Evolutionary conservation across 2,113 vertebrate species (phyloP).

Genomic region (Chiloscyllium plagiosum): DNA sequence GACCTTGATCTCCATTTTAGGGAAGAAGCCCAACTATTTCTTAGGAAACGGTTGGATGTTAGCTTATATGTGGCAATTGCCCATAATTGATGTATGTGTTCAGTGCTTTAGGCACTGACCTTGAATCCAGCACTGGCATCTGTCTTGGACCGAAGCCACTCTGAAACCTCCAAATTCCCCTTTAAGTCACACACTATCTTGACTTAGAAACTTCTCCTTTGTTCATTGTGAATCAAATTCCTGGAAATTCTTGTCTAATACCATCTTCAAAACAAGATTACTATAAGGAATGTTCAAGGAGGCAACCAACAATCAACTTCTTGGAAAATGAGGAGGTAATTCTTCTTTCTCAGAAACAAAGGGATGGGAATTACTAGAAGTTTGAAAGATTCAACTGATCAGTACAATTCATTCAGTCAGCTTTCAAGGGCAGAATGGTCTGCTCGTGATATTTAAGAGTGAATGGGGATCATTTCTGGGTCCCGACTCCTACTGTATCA

Average conservation of each 20-base stretch:
- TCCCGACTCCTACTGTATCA: too few relatives aligned
- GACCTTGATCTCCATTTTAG: background rate
- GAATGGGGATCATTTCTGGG: too few relatives aligned
- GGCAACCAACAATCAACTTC: background rate
- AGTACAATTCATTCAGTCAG: background rate
- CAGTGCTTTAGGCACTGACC: background rate
- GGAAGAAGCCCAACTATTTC: background rate
- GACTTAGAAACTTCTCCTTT: background rate
- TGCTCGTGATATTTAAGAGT: too few relatives aligned
- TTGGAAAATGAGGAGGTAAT: background rate
- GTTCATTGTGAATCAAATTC: background rate
- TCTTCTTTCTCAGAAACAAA: background rate
- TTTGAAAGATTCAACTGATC: background rate
- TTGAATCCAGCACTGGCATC: background rate
- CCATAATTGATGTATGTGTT: background rate
- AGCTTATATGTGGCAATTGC: background rate
- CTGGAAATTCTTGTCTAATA: background rate
- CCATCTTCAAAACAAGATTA: background rate
- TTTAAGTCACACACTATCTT: background rate
- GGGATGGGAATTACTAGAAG: background rate
- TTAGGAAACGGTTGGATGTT: background rate
- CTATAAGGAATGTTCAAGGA: background rate
- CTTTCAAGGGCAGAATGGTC: background rate
- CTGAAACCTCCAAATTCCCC: background rate
- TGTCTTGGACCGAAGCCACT: background rate